Evolutionary conservation across 2,113 vertebrate genomes (phyloP), one percentile per base, ranked within the genome.

Genomic region (Pithys albifrons): DNA sequence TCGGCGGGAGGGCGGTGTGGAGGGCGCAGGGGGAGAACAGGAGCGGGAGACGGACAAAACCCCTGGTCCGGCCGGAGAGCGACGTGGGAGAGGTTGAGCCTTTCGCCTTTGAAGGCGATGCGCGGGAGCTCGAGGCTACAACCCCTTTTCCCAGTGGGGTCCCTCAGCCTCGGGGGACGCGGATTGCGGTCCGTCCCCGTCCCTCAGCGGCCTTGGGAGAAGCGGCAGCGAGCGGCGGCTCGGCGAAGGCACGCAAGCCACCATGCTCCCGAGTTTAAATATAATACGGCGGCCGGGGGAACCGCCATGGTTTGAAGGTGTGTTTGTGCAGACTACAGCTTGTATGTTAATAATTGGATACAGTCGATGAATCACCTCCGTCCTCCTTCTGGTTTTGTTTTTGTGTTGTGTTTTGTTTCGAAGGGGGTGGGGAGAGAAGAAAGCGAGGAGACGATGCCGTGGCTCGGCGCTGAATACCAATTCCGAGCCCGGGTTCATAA

Each of bases 291-390:
- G 94, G 87, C 97, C 95, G 91, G 94, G 93, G 94, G 83, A 95
- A 97, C 96, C 91, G 95, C 96, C 97, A 97, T 96, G 97, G 97
- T 97, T 97, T 97, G 97, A 97, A 97, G 97, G 97, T 97, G 95
- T 96, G 97, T 97, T 97, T 98, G 97, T 96, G 98, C 96, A 94
- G 96, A 95, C 97, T 97, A 93, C 95, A 85, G 97, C 97, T 97
- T 98, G 96, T 97, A 97, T 97, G 98, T 97, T 97, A 97, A 98
- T 98, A 97, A 98, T 97, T 97, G 97, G 97, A 97, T 97, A 96
- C 97, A 97, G 97, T 89, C 97, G 85, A 78, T 95, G 97, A 94
- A 94, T 96, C 97, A 96, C 95, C 96, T 96, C 88, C 94, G 85
- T 95, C 94, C 85, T 94, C 95, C 94, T 97, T 82, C 91, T 95